A percentile compares a stretch with the other conserved stretches of the same genome.
phyloP scores from a whole-genome alignment of 2,888 invertebrate species.

The Trichogramma evanescens region DNA sequence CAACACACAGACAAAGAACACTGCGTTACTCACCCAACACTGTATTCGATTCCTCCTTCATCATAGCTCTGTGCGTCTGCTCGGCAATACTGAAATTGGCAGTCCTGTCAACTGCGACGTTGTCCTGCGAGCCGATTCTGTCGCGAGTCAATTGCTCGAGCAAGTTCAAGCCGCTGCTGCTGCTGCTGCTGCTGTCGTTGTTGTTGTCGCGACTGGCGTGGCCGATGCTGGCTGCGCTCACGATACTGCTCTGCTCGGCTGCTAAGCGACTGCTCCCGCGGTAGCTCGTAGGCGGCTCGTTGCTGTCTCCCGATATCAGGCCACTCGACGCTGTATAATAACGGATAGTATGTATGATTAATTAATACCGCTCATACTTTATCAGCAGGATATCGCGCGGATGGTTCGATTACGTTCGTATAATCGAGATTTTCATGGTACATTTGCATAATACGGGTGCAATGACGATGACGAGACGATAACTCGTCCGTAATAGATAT shows the following conservation, averaged over 20 bases:
- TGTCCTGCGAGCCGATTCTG: no score
- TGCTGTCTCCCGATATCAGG: not conserved
- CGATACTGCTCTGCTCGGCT: slow-evolving; percentile 30
- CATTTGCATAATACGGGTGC: no score
- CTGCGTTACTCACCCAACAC: no score
- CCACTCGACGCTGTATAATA: no score
- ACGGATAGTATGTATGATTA: no score
- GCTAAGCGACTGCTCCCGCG: not conserved
- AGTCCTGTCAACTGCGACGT: slow-evolving; percentile 1
- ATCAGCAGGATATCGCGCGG: slow-evolving; percentile 15
- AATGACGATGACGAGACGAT: no score
- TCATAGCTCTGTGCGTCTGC: slow-evolving; percentile 39
- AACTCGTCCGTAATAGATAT: no score
- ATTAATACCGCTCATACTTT: slow-evolving; percentile 24
- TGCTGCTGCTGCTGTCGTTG: slow-evolving; percentile 20
- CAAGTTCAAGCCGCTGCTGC: not conserved
- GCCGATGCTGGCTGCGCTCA: slow-evolving; percentile 35
- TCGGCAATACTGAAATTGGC: slow-evolving; percentile 29
- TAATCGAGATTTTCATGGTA: no score
- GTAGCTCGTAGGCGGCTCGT: not conserved
- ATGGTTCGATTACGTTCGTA: no score
- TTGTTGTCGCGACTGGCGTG: slow-evolving; percentile 6
- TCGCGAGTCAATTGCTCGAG: no score
- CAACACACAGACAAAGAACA: no score
- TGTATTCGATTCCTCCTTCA: slow-evolving; percentile 30